Conservation (phyloP, 2,113 vertebrate species). For the Epinephelus cyanopodus region DNA sequence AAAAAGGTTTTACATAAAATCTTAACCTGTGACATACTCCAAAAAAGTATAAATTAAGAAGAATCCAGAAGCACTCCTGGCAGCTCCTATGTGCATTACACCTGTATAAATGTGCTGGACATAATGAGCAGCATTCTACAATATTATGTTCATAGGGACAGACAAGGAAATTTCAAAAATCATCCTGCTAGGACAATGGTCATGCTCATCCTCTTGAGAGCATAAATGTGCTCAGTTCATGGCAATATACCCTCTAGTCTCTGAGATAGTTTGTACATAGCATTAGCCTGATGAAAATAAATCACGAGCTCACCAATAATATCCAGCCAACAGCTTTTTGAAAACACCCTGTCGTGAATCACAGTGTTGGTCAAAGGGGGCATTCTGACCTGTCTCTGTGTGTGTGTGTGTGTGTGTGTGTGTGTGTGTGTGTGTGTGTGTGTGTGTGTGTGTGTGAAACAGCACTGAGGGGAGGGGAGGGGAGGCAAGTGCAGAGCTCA, state of each 20-base stretch:
- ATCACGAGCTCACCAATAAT: too few species aligned
- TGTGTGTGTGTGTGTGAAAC: conserved; percentile 16
- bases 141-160: too few species aligned
- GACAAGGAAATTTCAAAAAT: too few species aligned
- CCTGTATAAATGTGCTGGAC: neutral
- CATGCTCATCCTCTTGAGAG: too few species aligned
- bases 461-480: conserved; percentile 12
- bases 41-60: neutral
- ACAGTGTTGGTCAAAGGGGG: neutral
- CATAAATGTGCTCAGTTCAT: neutral
- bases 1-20: too few species aligned
- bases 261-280: too few species aligned
- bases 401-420: conserved; percentile 14
- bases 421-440: too few species aligned
- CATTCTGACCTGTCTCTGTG: conserved; percentile 10
- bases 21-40: too few species aligned
- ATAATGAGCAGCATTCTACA: neutral
- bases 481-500: conserved; percentile 9
- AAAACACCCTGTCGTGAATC: neutral
- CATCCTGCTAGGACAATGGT: too few species aligned
- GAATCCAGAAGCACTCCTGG: neutral
- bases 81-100: neutral
- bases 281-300: neutral
- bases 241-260: neutral
- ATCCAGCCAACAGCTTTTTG: too few species aligned